phyloP scores from a whole-genome alignment of 1,140 invertebrate species.

The Sycophaga agraensis region DNA sequence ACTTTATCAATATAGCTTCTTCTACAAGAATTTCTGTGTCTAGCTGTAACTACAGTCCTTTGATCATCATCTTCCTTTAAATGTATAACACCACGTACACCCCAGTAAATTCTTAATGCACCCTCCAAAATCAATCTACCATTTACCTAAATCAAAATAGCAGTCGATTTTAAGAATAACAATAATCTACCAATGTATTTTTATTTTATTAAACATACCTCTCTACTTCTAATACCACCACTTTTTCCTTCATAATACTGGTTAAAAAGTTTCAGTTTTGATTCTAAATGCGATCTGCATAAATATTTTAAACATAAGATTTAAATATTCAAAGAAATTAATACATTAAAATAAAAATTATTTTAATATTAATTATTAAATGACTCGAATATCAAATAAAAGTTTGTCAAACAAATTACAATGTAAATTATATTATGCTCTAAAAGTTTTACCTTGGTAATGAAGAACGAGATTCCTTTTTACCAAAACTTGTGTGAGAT shows the following conservation, averaged over 20 bases:
- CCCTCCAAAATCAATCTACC: constrained; percentile 78
- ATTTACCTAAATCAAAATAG: constrained; percentile 61
- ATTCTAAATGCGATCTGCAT: constrained; percentile 72
- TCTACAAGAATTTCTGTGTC: constrained; percentile 70
- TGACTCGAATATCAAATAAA: neutral
- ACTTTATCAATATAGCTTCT: constrained; percentile 43
- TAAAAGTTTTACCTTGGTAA: constrained; percentile 47
- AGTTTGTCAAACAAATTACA: neutral
- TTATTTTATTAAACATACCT: constrained; percentile 54
- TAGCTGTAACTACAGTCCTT: constrained; percentile 69
- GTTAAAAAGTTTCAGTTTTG: constrained; percentile 79
- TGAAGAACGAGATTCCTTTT: constrained; percentile 61
- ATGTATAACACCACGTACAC: constrained; percentile 79
- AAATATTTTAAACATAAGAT: constrained; percentile 17
- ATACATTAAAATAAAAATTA: constrained; percentile 7
- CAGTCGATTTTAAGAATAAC: neutral
- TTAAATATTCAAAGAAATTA: neutral
- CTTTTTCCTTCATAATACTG: constrained; percentile 80
- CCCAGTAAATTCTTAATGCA: constrained; percentile 81
- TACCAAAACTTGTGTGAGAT: constrained; percentile 83
- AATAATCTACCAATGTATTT: neutral
- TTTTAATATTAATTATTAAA: constrained; percentile 4
- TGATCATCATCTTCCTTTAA: constrained; percentile 86
- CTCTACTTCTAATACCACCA: constrained; percentile 71
- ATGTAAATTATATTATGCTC: neutral